Evolutionary conservation across 2,888 invertebrate genomes (phyloP).

Genomic region (Disparrhopalites patrizii): DNA sequence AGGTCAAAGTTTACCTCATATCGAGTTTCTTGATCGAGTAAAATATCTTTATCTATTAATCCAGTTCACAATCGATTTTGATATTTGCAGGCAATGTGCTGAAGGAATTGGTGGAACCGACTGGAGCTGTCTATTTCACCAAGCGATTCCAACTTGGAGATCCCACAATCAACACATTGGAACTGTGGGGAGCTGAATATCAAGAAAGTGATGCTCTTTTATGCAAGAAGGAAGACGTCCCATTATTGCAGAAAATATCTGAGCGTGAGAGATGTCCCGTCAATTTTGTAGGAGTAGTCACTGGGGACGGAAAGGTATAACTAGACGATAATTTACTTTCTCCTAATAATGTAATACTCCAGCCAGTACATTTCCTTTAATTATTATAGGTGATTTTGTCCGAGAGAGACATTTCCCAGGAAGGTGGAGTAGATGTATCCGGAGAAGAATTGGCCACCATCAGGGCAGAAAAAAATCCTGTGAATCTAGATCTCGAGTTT

Average conservation of each 20-base stretch:
- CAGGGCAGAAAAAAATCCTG: constrained; percentile 63
- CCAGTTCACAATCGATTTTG: constrained; percentile 9
- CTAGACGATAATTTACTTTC: not conserved
- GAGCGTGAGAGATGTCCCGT: constrained; percentile 87
- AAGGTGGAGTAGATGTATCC: constrained; percentile 34
- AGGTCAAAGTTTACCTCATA: too few relatives aligned
- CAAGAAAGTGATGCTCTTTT: constrained; percentile 92
- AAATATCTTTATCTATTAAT: not conserved
- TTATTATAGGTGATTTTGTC: constrained; percentile 39
- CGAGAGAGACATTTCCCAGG: constrained; percentile 32
- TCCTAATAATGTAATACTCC: not conserved
- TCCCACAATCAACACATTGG: constrained; percentile 85
- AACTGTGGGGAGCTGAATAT: constrained; percentile 98
- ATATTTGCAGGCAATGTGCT: constrained; percentile 77
- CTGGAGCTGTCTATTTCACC: constrained; percentile 85
- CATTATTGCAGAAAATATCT: constrained; percentile 67
- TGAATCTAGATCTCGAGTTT: constrained; percentile 80
- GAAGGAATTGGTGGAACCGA: constrained; percentile 93
- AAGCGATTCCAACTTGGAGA: constrained; percentile 87
- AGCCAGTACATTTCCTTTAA: not conserved
- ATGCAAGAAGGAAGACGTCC: constrained; percentile 63
- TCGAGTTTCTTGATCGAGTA: not conserved
- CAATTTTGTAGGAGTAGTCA: constrained; percentile 87
- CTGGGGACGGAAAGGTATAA: constrained; percentile 69
- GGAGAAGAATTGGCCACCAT: constrained; percentile 31